phyloP scores from a whole-genome alignment of 2,113 vertebrate genomes.

The Pachypanchax playfairii region DNA sequence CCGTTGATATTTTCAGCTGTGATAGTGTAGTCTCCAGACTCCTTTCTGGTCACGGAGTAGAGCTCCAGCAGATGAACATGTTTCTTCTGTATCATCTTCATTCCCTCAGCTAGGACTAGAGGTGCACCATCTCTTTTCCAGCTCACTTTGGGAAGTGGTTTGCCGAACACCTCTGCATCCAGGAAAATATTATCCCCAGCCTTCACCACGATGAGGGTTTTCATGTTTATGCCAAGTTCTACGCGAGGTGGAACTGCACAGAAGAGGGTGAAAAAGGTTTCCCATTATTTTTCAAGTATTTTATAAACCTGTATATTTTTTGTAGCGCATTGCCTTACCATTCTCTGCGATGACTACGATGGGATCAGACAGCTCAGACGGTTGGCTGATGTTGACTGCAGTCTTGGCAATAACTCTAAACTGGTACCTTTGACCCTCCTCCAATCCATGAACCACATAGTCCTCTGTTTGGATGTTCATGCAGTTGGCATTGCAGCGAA shows the following conservation, averaged over 20 bases:
- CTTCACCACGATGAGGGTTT: conserved; percentile 91
- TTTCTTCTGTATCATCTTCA: conserved; percentile 89
- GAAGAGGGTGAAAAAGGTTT: neutral
- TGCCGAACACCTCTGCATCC: conserved; percentile 94
- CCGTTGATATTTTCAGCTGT: conserved; percentile 92
- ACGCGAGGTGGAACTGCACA: conserved; percentile 91
- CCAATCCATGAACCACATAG: conserved; percentile 88
- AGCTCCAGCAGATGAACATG: conserved; percentile 89
- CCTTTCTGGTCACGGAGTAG: conserved; percentile 91
- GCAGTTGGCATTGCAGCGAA: conserved; percentile 88
- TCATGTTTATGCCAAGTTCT: conserved; percentile 92
- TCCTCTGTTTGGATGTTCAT: conserved; percentile 92
- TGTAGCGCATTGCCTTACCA: conserved; percentile 77
- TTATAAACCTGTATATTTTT: neutral
- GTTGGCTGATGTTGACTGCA: conserved; percentile 88
- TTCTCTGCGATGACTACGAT: conserved; percentile 91
- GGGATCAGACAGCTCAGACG: conserved; percentile 94
- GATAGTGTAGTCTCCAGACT: conserved; percentile 95
- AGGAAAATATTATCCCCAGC: conserved; percentile 91
- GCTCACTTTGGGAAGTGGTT: conserved; percentile 89
- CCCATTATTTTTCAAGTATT: neutral
- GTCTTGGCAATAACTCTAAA: conserved; percentile 96
- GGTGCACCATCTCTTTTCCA: conserved; percentile 89
- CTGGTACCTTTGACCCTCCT: conserved; percentile 90
- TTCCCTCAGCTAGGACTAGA: conserved; percentile 87